Evolutionary conservation across 2,797 vertebrate genomes (phyloP), one percentile per base, ranked within the genome.

Genomic region (Gallinago stenura): DNA sequence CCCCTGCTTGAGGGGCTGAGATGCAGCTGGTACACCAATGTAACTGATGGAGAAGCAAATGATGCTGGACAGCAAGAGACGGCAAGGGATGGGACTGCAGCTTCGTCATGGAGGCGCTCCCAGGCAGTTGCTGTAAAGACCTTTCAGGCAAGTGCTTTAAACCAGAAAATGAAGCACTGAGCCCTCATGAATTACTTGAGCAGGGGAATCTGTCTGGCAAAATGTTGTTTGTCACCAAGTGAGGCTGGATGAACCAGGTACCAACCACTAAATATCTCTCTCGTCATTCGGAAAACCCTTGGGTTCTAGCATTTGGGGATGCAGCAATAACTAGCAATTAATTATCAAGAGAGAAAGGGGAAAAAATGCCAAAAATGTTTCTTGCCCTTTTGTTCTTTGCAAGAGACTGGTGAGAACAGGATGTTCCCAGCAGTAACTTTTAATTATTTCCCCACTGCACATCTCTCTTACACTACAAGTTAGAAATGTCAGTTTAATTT

Each of bases 401-500:
- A 80, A 18, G 33, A 85, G 71, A 70, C 1, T 6, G 25, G 24
- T 85, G 41, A 89, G 75, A 92, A 76, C 39, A 51, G 39, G 51
- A 53, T 77, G 91, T 93, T 94, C 68, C 45, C 75, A 73, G 64
- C 75, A 87, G 45, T 75, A 82, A 39, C 60, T 92, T 71, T 61
- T 69, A 80, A 94, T 94, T 93, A 82, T 83, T 90, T 96, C 71
- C 80, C 7, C 2, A 25, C 75, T 90, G 70, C 78, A 83, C 56
- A 82, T 69, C 21, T 64, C 46, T 89, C 58, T 83, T 69, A 57
- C 0, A 4, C 31, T 58, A 46, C 37, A 57, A 79, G 73, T 83
- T 90, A 82, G 50, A 95, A 95, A 94, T 70, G 73, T 72, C 83
- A 76, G 61, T 61, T 93, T 94, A 88, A 95, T 88, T 91, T 58